Percentiles rank a stretch among this genome's conserved stretches.
phyloP scores from a whole-genome alignment of 2,797 vertebrate genomes.

The Coreius guichenoti region DNA sequence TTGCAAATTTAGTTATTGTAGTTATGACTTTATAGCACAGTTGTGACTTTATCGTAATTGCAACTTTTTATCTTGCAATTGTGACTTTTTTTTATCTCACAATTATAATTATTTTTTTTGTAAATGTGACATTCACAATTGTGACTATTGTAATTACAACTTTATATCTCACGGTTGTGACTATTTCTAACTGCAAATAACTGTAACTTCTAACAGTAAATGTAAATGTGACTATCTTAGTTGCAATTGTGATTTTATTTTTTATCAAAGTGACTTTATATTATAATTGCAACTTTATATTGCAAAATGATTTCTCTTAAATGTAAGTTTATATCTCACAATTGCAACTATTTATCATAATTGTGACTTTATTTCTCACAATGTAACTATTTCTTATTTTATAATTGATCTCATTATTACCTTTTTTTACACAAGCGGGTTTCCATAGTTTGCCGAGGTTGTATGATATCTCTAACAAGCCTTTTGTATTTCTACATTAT shows the following conservation, averaged over 20 bases:
- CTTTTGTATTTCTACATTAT: constrained; percentile 3
- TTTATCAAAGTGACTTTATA: neutral
- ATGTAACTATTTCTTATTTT: neutral
- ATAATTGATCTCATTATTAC: neutral
- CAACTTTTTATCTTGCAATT: neutral
- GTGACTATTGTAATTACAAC: neutral
- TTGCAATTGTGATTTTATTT: neutral
- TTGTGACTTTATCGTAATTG: neutral
- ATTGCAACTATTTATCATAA: neutral
- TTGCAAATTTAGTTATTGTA: neutral
- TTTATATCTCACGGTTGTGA: neutral
- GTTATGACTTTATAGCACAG: neutral
- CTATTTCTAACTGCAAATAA: neutral
- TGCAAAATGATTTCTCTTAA: neutral
- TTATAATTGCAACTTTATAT: neutral
- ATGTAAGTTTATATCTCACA: neutral
- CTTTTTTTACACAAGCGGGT: neutral
- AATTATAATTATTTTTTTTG: neutral
- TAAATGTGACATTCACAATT: neutral
- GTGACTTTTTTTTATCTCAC: neutral
- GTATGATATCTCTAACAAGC: neutral
- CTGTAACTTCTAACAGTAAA: neutral
- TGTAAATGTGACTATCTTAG: neutral
- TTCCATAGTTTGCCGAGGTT: neutral
- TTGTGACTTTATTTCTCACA: neutral